A percentile compares a stretch with the other conserved stretches of the same genome.
These are phyloP conservation scores for Platalea minor DNA, from an alignment of 2,797 vertebrate genomes.

Conservation along the genomic window DNA sequence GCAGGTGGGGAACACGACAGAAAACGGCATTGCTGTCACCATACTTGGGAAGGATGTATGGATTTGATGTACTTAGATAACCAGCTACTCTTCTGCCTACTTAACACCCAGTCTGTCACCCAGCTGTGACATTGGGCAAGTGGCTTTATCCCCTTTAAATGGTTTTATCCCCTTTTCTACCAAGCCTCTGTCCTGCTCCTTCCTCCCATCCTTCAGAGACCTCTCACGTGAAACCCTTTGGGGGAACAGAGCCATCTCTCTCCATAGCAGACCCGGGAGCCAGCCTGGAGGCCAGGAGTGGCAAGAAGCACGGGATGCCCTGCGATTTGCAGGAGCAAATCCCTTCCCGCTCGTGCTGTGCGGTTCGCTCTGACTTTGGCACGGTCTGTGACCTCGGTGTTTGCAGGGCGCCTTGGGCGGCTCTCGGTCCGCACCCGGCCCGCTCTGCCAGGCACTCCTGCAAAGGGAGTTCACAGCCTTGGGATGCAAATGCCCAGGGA, in stretches of 20 bases:
- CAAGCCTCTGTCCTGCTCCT: background rate
- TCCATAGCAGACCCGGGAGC: background rate
- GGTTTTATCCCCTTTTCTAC: background rate
- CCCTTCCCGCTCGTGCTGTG: fast-evolving
- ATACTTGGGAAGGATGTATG: background rate
- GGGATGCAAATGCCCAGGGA: background rate
- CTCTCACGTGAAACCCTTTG: fast-evolving
- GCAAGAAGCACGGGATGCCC: background rate
- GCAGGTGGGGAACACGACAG: background rate
- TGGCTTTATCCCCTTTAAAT: background rate
- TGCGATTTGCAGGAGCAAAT: fast-evolving
- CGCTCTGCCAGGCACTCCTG: fast-evolving
- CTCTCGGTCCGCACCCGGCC: fast-evolving
- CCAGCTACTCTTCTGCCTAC: background rate
- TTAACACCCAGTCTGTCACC: background rate
- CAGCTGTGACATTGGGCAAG: fast-evolving
- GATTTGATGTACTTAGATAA: background rate
- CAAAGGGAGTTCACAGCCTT: background rate
- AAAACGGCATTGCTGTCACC: background rate
- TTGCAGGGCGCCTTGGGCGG: fast-evolving
- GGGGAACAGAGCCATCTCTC: background rate
- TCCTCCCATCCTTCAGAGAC: background rate
- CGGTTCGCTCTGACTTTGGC: background rate
- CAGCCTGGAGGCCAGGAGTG: background rate
- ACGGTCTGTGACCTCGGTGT: fast-evolving